Evolutionary conservation across 2,113 vertebrate species (phyloP).

Genomic region (Physeter macrocephalus): DNA sequence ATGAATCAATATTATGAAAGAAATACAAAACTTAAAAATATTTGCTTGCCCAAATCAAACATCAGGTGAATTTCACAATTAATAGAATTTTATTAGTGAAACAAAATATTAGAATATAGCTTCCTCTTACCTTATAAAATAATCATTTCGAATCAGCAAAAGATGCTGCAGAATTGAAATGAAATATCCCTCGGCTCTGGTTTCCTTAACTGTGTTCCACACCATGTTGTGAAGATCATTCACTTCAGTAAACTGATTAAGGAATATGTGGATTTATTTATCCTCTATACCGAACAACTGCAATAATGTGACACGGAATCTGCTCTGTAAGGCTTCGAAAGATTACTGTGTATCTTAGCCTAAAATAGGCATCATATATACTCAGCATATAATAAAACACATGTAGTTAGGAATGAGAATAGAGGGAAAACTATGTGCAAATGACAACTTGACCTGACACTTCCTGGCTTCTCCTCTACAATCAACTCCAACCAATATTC

Average conservation of each 20-base stretch:
- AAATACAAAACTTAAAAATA: not conserved
- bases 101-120: slow-evolving; percentile 32
- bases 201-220: slow-evolving; percentile 92
- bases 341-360: not conserved
- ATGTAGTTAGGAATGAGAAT: not conserved
- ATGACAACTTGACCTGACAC: not conserved
- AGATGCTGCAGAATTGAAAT: slow-evolving; percentile 98
- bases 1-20: slow-evolving; percentile 5
- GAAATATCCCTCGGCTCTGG: slow-evolving; percentile 89
- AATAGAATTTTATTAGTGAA: slow-evolving; percentile 20
- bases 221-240: slow-evolving; percentile 93
- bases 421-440: not conserved
- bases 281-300: not conserved
- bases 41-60: not conserved
- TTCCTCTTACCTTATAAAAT: slow-evolving; percentile 90
- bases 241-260: slow-evolving; percentile 90
- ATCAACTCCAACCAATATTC: not conserved
- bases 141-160: slow-evolving; percentile 93
- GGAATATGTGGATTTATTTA: slow-evolving; percentile 70
- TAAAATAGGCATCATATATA: not conserved
- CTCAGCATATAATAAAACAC: not conserved
- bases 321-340: not conserved
- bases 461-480: not conserved
- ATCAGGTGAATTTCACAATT: slow-evolving; percentile 22
- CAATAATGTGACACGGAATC: not conserved